These are phyloP conservation scores for Petrolisthes manimaculis DNA, from an alignment of 2,888 invertebrate genomes.

Conservation along the genomic window DNA sequence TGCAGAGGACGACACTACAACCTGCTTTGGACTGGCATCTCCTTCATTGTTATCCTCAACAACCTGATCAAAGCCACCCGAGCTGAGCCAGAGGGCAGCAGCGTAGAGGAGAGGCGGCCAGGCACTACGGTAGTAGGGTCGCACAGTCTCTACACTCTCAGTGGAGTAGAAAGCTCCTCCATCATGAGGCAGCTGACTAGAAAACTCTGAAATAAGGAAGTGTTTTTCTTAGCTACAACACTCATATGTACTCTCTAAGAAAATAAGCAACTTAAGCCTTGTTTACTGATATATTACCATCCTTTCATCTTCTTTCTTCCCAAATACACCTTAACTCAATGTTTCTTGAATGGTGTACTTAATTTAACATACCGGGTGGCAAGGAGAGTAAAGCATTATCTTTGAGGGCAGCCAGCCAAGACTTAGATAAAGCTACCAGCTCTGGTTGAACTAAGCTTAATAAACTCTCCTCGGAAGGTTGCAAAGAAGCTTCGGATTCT, in stretches of 20 bases:
- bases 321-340: not conserved
- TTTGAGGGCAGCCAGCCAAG: constrained; percentile 94
- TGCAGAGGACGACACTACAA: constrained; percentile 61
- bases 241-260: too few relatives aligned
- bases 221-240: too few relatives aligned
- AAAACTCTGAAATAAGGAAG: constrained; percentile 78
- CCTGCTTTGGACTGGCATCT: constrained; percentile 67
- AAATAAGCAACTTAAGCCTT: too few relatives aligned
- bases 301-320: too few relatives aligned
- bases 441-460: constrained; percentile 94
- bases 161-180: constrained; percentile 98
- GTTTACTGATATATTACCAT: too few relatives aligned
- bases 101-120: constrained; percentile 98
- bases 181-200: constrained; percentile 92
- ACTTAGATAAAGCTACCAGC: constrained; percentile 87
- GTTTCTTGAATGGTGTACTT: not conserved
- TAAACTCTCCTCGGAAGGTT: constrained; percentile 76
- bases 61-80: constrained; percentile 75
- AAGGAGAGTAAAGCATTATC: constrained; percentile 95
- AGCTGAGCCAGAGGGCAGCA: constrained; percentile 86
- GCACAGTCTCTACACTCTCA: constrained; percentile 93
- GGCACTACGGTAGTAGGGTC: constrained; percentile 89
- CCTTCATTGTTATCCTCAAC: constrained; percentile 36
- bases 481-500: constrained; percentile 76
- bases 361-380: constrained; percentile 77